Percentiles rank a stretch among this genome's conserved stretches.
Conservation (phyloP, 2,113 vertebrate species). For the Campylorhamphus procurvoides region DNA sequence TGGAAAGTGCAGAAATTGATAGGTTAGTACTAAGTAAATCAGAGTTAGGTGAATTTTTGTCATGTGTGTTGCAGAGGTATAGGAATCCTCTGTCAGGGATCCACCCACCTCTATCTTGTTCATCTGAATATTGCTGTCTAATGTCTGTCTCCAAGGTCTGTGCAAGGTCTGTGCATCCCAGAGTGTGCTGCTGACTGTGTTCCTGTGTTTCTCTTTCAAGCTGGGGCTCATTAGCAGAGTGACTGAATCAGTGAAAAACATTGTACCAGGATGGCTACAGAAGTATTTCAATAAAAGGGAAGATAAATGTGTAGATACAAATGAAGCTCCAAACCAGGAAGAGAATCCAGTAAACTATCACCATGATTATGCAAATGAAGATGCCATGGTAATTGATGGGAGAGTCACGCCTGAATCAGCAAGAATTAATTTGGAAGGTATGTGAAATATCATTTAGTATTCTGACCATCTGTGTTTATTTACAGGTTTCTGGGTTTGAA, state of each 20-base stretch:
- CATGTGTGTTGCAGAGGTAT: fast-evolving
- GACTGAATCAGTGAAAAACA: slow-evolving; percentile 95
- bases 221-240: slow-evolving; percentile 93
- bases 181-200: not conserved
- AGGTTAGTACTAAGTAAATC: not conserved
- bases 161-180: not conserved
- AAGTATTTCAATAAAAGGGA: slow-evolving; percentile 93
- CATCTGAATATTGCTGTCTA: not conserved
- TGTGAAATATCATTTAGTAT: slow-evolving; percentile 24
- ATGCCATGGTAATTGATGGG: slow-evolving; percentile 74
- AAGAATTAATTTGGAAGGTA: slow-evolving; percentile 85
- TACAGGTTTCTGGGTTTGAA: not conserved
- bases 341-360: slow-evolving; percentile 74
- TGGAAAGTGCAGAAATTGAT: not conserved
- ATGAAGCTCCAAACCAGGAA: slow-evolving; percentile 58
- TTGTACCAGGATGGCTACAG: slow-evolving; percentile 94
- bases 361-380: slow-evolving; percentile 75
- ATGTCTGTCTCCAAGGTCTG: not conserved
- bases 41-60: not conserved
- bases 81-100: not conserved
- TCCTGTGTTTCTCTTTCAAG: slow-evolving; percentile 46
- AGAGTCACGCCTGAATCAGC: slow-evolving; percentile 84
- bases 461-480: slow-evolving; percentile 51
- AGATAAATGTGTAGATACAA: slow-evolving; percentile 68
- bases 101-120: not conserved